Evolutionary conservation across 2,888 invertebrate genomes (phyloP).

Genomic region (Corbicula japonica): DNA sequence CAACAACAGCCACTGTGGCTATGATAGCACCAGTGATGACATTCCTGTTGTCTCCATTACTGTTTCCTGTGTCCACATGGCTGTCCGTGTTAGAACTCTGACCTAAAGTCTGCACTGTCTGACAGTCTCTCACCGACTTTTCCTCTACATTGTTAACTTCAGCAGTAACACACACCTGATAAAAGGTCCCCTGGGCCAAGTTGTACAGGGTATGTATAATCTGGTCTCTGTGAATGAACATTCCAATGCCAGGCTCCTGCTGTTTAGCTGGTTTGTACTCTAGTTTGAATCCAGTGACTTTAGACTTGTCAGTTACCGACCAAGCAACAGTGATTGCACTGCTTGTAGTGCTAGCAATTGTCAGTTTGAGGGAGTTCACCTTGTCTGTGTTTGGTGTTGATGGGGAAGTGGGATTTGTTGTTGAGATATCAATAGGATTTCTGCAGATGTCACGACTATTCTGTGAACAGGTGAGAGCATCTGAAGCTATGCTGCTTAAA

Average conservation of each 20-base stretch:
- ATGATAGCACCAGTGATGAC: slow-evolving; percentile 44
- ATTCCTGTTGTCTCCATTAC: slow-evolving; percentile 31
- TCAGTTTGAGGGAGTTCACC: slow-evolving; percentile 28
- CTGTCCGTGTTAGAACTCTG: not conserved
- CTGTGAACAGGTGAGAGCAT: slow-evolving; percentile 34
- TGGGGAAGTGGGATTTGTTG: not conserved
- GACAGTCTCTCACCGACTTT: slow-evolving; percentile 24
- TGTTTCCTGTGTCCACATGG: slow-evolving; percentile 4
- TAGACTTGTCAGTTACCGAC: slow-evolving; percentile 25
- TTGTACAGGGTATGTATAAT: slow-evolving; percentile 31
- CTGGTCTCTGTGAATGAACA: slow-evolving; percentile 41
- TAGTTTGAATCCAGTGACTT: slow-evolving; percentile 52
- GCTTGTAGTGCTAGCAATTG: slow-evolving; percentile 32
- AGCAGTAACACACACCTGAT: slow-evolving; percentile 54
- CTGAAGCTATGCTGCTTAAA: slow-evolving; percentile 31
- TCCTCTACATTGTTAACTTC: slow-evolving; percentile 37
- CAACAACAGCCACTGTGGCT: slow-evolving; percentile 36
- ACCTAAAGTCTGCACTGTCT: slow-evolving; percentile 45
- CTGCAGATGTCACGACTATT: slow-evolving; percentile 16
- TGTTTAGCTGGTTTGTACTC: slow-evolving; percentile 37
- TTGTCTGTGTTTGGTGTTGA: not conserved
- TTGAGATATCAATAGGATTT: not conserved
- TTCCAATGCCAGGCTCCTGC: not conserved
- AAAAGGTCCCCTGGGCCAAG: slow-evolving; percentile 43
- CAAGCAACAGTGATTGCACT: slow-evolving; percentile 49